Conservation (phyloP, 1,140 invertebrate species). For the Lysiphlebus fabarum region DNA sequence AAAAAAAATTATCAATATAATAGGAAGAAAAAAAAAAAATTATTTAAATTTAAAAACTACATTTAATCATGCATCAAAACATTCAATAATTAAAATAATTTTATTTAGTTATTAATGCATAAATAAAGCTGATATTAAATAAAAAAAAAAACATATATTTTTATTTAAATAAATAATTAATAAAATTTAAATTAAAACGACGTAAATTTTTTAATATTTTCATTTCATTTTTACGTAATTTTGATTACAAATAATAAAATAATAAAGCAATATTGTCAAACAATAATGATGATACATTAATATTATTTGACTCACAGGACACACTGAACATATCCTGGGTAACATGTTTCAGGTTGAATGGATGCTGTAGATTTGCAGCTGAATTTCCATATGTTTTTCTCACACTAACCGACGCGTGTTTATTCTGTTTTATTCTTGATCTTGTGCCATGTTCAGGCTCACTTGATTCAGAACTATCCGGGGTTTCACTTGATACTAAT, state of each 20-base stretch:
- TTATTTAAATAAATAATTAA: neutral
- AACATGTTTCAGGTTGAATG: conserved; percentile 51
- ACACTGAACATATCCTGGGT: conserved; percentile 51
- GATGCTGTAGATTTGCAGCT: conserved; percentile 45
- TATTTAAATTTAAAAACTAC: too few relatives aligned
- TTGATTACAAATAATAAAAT: too few relatives aligned
- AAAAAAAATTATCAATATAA: conserved; percentile 4
- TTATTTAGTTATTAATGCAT: conserved; percentile 4
- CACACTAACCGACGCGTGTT: conserved; percentile 43
- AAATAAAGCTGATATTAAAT: too few relatives aligned
- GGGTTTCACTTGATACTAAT: conserved; percentile 51
- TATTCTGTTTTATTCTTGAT: conserved; percentile 45
- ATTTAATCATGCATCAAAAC: conserved; percentile 9
- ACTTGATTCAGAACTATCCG: conserved; percentile 51
- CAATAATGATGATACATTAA: conserved; percentile 3
- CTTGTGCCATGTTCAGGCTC: conserved; percentile 46
- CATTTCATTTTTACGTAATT: neutral
- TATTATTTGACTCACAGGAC: conserved; percentile 37
- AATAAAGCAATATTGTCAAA: neutral
- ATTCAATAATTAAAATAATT: conserved; percentile 3
- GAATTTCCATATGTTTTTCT: conserved; percentile 51
- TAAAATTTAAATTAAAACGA: neutral
- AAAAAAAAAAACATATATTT: too few relatives aligned
- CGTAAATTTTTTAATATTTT: conserved; percentile 1
- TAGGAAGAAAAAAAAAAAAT: too few relatives aligned